Percentiles rank a stretch among this genome's conserved stretches.
Evolutionary conservation across 1,140 invertebrate species (phyloP).

Genomic region (Zophobas morio): DNA sequence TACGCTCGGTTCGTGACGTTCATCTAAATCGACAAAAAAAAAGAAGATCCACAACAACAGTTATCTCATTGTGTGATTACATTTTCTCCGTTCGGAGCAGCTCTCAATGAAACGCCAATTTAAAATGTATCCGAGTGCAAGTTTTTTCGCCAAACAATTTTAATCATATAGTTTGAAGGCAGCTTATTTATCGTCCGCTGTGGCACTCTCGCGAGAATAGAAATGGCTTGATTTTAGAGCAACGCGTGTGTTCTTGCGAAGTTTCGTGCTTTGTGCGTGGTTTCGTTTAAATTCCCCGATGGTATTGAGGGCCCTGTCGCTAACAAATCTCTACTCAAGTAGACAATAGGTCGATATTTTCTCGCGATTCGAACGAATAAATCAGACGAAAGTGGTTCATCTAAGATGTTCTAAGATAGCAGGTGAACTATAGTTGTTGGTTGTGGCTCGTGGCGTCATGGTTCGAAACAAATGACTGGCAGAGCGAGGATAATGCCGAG

Average conservation of each 20-base stretch:
- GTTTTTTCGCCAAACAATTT: conserved; percentile 54
- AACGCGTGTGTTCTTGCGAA: conserved; percentile 52
- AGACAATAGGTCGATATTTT: conserved; percentile 53
- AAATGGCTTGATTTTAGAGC: conserved; percentile 53
- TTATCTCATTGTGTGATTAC: conserved; percentile 50
- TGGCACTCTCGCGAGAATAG: conserved; percentile 48
- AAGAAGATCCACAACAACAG: conserved; percentile 46
- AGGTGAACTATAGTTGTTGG: conserved; percentile 66
- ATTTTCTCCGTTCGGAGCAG: conserved; percentile 35
- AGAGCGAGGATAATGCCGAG: conserved; percentile 68
- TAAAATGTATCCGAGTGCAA: conserved; percentile 53
- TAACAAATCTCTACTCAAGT: conserved; percentile 51
- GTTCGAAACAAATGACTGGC: conserved; percentile 69
- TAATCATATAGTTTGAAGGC: conserved; percentile 56
- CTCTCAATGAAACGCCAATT: conserved; percentile 50
- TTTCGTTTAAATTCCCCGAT: background rate
- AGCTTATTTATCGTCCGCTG: conserved; percentile 53
- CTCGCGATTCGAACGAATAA: conserved; percentile 49
- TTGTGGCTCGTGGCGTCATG: conserved; percentile 69
- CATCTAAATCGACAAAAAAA: conserved; percentile 28
- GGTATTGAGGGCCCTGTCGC: conserved; percentile 20
- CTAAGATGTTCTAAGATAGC: conserved; percentile 62
- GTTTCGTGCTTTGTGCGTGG: background rate
- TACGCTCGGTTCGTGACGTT: conserved; percentile 22
- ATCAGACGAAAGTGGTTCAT: conserved; percentile 61